Evolutionary conservation across 2,888 invertebrate species (phyloP).

Genomic region (Rhogogaster chlorosoma): DNA sequence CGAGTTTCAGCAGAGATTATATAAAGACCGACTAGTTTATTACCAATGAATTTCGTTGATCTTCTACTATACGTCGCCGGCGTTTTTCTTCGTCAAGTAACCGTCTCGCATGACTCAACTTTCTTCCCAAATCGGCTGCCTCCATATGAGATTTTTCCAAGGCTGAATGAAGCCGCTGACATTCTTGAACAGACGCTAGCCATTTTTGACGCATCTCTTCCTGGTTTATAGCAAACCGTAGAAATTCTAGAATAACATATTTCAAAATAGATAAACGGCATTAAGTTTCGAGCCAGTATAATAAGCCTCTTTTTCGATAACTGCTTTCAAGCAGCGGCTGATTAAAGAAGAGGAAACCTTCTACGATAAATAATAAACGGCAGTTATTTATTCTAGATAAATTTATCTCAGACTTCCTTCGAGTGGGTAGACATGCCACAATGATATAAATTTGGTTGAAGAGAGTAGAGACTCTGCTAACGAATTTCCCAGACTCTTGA

Average conservation of each 20-base stretch:
- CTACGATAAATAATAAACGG: background rate
- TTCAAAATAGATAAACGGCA: background rate
- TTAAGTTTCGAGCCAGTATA: background rate
- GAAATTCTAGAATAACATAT: conserved; percentile 82
- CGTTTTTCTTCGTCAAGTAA: conserved; percentile 90
- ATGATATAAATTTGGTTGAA: background rate
- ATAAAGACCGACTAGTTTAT: conserved; percentile 58
- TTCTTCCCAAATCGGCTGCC: conserved; percentile 87
- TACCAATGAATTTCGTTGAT: conserved; percentile 87
- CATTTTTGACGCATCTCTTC: conserved; percentile 87
- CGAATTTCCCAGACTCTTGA: background rate
- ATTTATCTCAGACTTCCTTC: background rate
- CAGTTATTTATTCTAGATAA: background rate
- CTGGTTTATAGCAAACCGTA: conserved; percentile 86
- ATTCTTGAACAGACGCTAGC: conserved; percentile 85
- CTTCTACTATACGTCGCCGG: conserved; percentile 84
- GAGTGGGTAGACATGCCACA: background rate
- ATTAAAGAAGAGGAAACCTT: background rate
- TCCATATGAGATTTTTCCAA: conserved; percentile 86
- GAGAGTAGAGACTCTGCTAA: background rate
- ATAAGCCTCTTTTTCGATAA: background rate
- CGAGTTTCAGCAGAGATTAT: conserved; percentile 1
- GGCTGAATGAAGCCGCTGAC: conserved; percentile 85
- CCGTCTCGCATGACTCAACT: conserved; percentile 89
- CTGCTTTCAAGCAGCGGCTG: background rate